phyloP scores from a whole-genome alignment of 2,888 invertebrate species.

The Heterodera filipjevi region DNA sequence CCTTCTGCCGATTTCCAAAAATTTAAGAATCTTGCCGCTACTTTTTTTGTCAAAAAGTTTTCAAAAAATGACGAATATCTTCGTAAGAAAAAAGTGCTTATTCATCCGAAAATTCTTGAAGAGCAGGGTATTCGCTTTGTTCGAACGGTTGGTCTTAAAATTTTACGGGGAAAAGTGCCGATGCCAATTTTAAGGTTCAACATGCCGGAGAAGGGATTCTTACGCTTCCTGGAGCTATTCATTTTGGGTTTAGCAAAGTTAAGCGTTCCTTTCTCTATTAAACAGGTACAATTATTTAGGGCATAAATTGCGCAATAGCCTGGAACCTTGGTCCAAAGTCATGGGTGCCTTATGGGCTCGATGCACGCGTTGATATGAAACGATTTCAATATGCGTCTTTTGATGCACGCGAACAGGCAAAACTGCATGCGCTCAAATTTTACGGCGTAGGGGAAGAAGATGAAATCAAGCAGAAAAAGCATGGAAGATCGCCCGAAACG shows the following conservation, averaged over 20 bases:
- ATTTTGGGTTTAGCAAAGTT: background rate
- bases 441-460: constrained; percentile 27
- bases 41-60: background rate
- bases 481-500: background rate
- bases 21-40: background rate
- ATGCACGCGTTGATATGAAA: background rate
- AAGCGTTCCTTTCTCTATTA: background rate
- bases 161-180: background rate
- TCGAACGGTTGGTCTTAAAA: background rate
- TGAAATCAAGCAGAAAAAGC: background rate
- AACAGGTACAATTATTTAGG: background rate
- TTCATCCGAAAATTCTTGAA: background rate
- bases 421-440: background rate
- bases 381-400: background rate
- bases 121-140: background rate
- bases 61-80: background rate
- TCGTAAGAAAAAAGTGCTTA: background rate
- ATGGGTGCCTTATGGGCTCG: background rate
- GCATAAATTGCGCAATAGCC: background rate
- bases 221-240: background rate
- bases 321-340: background rate
- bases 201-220: background rate
- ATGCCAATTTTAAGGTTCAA: background rate
- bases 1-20: background rate
- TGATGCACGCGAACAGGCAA: background rate